Evolutionary conservation across 2,113 vertebrate species (phyloP).

Genomic region (Atractosteus spatula): DNA sequence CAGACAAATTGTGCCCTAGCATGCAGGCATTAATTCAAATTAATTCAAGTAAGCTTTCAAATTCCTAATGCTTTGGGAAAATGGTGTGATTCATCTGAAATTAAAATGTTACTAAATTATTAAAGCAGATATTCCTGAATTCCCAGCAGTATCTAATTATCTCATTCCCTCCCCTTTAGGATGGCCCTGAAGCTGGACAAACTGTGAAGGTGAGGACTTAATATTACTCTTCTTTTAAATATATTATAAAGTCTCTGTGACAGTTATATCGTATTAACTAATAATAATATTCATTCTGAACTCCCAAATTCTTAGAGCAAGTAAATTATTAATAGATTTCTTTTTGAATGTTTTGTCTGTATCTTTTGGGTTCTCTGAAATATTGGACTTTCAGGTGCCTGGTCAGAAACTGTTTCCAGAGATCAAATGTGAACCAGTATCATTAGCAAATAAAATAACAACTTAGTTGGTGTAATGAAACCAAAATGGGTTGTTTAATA

Average conservation of each 20-base stretch:
- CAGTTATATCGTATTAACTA: conserved; percentile 65
- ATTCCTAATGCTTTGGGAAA: conserved; percentile 5
- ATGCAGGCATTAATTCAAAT: too few species aligned
- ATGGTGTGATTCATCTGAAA: conserved; percentile 48
- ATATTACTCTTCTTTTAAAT: conserved; percentile 59
- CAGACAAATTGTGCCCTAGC: too few species aligned
- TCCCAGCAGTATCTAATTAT: conserved; percentile 53
- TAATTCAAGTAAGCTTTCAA: too few species aligned
- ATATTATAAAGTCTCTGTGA: conserved; percentile 57
- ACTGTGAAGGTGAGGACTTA: conserved; percentile 89
- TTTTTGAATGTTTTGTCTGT: conserved; percentile 42
- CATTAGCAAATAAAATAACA: too few species aligned
- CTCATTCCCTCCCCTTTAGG: conserved; percentile 60
- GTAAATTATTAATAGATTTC: conserved; percentile 50
- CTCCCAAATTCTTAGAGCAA: conserved; percentile 47
- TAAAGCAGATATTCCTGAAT: conserved; percentile 62
- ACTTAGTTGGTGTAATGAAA: too few species aligned
- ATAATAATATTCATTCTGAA: conserved; percentile 58
- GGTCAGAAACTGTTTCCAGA: too few species aligned
- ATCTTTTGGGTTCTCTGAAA: conserved; percentile 20
- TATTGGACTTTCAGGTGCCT: background rate
- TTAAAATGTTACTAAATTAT: conserved; percentile 71
- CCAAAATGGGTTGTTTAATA: too few species aligned
- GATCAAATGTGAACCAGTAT: too few species aligned
- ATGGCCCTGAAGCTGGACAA: conserved; percentile 88